Percentiles rank a stretch among this genome's conserved stretches.
Evolutionary conservation across 2,113 vertebrate species (phyloP).

Genomic region (Mesitornis unicolor): DNA sequence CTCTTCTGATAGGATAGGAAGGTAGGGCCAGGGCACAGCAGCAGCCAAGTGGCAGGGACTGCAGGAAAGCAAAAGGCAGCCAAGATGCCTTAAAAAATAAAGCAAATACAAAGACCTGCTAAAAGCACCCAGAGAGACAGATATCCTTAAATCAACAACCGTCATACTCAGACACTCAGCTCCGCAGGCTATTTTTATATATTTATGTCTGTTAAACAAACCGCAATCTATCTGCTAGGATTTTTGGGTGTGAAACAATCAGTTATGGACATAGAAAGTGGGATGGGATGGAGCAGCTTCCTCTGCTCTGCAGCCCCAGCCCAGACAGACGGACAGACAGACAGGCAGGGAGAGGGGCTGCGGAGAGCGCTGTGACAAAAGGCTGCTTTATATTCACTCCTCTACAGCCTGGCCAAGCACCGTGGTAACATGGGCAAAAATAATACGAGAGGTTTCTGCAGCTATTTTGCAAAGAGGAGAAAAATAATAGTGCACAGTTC

Average conservation of each 20-base stretch:
- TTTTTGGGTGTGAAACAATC: not conserved
- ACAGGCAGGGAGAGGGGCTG: not conserved
- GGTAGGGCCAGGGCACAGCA: not conserved
- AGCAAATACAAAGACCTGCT: not conserved
- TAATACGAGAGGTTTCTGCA: not conserved
- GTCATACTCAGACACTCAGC: not conserved
- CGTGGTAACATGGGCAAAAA: not conserved
- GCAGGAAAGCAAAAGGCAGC: not conserved
- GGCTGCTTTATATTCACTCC: not conserved
- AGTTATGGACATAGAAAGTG: accelerated
- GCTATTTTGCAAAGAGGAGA: not conserved
- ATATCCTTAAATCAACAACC: not conserved
- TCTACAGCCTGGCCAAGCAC: not conserved
- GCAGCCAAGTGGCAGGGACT: not conserved
- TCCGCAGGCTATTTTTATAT: not conserved
- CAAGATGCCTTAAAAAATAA: not conserved
- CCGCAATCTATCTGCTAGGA: not conserved
- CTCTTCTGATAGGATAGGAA: not conserved
- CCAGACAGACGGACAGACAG: not conserved
- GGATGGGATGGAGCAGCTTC: not conserved
- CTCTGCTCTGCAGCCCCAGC: not conserved
- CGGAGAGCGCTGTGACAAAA: not conserved
- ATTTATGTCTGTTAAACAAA: not conserved
- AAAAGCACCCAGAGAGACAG: not conserved
- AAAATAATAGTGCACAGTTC: not conserved